phyloP scores from a whole-genome alignment of 2,888 invertebrate species.

The Eurytoma adleriae region DNA sequence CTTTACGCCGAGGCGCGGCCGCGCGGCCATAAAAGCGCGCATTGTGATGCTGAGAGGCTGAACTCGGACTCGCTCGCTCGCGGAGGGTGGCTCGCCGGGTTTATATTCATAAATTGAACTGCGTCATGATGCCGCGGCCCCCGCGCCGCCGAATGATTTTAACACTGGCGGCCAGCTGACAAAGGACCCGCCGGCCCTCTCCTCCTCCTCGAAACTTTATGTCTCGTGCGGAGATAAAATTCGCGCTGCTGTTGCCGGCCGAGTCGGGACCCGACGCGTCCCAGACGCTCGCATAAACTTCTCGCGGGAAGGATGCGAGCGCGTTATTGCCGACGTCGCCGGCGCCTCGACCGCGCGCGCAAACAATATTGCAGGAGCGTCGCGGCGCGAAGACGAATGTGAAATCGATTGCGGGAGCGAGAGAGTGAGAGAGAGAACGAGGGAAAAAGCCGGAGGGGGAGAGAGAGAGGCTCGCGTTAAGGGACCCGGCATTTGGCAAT shows the following conservation, averaged over 20 bases:
- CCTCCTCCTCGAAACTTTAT: conserved; percentile 36
- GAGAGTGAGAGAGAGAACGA: background rate
- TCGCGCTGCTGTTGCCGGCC: background rate
- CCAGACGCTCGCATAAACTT: conserved; percentile 47
- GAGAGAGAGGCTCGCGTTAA: conserved; percentile 54
- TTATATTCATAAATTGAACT: conserved; percentile 44
- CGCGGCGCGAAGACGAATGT: conserved; percentile 59
- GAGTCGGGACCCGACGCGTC: background rate
- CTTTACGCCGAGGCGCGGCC: background rate
- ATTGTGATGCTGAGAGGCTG: conserved; percentile 21
- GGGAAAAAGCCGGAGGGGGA: background rate
- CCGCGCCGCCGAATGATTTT: conserved; percentile 18
- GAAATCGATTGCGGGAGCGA: conserved; percentile 58
- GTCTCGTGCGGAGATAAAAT: conserved; percentile 49
- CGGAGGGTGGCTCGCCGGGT: background rate
- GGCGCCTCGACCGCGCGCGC: conserved; percentile 24
- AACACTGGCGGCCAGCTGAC: conserved; percentile 31
- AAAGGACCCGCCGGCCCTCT: conserved; percentile 7
- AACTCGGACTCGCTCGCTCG: background rate
- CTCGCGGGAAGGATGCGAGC: conserved; percentile 47
- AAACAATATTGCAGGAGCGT: conserved; percentile 59
- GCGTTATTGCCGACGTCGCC: conserved; percentile 53
- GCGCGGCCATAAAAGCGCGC: conserved; percentile 34
- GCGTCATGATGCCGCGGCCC: conserved; percentile 24
- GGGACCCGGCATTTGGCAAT: conserved; percentile 60